These are phyloP conservation scores for Syrmaticus mikado DNA, from an alignment of 2,113 vertebrate genomes.

Conservation along the genomic window DNA sequence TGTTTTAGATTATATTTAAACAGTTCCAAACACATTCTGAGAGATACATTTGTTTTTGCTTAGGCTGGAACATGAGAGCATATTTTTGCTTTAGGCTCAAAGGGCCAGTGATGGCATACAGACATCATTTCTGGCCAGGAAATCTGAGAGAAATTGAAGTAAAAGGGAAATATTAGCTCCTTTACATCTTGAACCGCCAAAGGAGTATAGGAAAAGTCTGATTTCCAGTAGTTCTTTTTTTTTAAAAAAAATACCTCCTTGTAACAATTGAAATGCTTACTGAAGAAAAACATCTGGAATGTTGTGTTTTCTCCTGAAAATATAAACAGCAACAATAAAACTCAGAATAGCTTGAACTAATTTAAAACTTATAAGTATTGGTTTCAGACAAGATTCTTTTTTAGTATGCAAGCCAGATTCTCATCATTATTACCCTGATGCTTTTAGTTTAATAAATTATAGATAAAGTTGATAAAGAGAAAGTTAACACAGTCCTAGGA, in stretches of 20 bases:
- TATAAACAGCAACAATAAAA: neutral
- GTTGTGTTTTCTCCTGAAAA: neutral
- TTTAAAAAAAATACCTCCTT: neutral
- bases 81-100: neutral
- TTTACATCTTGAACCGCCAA: neutral
- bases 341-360: neutral
- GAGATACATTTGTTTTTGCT: neutral
- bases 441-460: conserved; percentile 74
- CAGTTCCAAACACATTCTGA: neutral
- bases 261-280: neutral
- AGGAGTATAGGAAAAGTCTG: rapidly evolving
- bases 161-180: neutral
- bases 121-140: neutral
- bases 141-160: neutral
- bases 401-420: conserved; percentile 50
- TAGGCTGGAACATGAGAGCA: neutral
- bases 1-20: neutral
- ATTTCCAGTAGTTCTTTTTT: neutral
- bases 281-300: neutral
- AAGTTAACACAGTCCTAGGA: conserved; percentile 63
- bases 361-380: conserved; percentile 32
- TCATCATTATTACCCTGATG: conserved; percentile 56
- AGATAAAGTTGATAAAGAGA: conserved; percentile 71
- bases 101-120: neutral
- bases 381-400: conserved; percentile 10